Percentiles rank a stretch among this genome's conserved stretches.
These are phyloP conservation scores for Protomyctophum bolini DNA, from an alignment of 2,113 vertebrate genomes.

Conservation along the genomic window DNA sequence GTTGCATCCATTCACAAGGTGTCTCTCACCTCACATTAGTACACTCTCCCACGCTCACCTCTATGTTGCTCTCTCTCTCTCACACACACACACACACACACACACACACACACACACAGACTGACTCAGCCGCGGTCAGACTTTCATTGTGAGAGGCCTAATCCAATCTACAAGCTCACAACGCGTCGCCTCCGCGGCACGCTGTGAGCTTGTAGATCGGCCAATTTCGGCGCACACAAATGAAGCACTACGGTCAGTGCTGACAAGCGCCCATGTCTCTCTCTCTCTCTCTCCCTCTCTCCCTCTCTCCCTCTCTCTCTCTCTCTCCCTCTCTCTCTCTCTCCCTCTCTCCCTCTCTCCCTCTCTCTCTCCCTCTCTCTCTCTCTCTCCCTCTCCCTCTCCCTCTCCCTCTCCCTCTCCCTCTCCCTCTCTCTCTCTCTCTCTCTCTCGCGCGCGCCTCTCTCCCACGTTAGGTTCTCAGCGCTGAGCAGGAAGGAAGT, in stretches of 20 bases:
- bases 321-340: conserved; percentile 9
- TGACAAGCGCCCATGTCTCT: too few species aligned
- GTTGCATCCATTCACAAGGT: conserved; percentile 54
- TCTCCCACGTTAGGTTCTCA: conserved; percentile 58
- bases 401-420: conserved; percentile 49
- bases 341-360: conserved; percentile 24
- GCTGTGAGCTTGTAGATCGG: too few species aligned
- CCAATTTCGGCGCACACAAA: too few species aligned
- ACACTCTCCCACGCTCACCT: conserved; percentile 66
- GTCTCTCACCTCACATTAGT: conserved; percentile 48
- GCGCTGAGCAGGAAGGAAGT: conserved; percentile 72
- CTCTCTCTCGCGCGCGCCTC: conserved; percentile 37
- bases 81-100: conserved; percentile 8
- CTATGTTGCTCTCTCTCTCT: background rate
- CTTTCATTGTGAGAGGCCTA: background rate
- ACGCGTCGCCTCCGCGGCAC: too few species aligned
- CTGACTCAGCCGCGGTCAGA: conserved; percentile 3
- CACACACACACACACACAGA: conserved; percentile 17
- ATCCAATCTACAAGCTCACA: too few species aligned
- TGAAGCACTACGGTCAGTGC: too few species aligned
- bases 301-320: background rate
- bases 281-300: too few species aligned
- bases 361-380: conserved; percentile 43
- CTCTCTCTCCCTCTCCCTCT: conserved; percentile 51
- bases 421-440: conserved; percentile 7